Conservation (phyloP, 2,888 invertebrate species). For the Steinernema scapterisci region DNA sequence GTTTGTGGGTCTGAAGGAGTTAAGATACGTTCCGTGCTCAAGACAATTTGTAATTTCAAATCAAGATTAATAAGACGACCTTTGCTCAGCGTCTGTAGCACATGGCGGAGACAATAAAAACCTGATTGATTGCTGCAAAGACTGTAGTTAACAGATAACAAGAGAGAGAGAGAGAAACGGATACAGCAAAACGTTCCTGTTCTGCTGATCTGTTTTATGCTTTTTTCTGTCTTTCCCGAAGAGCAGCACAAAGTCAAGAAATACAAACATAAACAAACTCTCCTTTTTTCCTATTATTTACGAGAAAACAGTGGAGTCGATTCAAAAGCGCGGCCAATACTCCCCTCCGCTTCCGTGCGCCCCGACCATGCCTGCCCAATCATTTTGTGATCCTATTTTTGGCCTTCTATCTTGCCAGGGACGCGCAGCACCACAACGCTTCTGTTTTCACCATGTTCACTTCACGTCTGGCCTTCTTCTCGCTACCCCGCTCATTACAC, state of each 20-base stretch:
- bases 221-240: not conserved
- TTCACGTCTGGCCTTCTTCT: constrained; percentile 18
- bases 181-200: not conserved
- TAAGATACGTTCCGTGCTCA: too few species aligned
- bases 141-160: not conserved
- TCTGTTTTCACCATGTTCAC: too few species aligned
- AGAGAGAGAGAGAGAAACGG: constrained; percentile 2
- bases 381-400: constrained; percentile 13
- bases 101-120: constrained; percentile 1
- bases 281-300: not conserved
- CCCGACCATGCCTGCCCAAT: too few species aligned
- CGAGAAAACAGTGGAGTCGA: not conserved
- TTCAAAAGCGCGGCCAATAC: constrained; percentile 2
- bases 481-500: not conserved
- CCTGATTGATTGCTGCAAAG: not conserved
- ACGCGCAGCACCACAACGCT: too few species aligned
- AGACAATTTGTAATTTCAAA: too few species aligned
- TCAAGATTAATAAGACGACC: not conserved
- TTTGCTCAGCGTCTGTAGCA: not conserved
- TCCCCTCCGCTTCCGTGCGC: too few species aligned
- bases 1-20: too few species aligned
- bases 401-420: not conserved
- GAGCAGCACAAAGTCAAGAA: not conserved
- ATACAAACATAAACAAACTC: not conserved
- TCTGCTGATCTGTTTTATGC: not conserved